Base-by-base conservation (phyloP, 2,888 invertebrate genomes). In the Achlya flavicornis region DNA sequence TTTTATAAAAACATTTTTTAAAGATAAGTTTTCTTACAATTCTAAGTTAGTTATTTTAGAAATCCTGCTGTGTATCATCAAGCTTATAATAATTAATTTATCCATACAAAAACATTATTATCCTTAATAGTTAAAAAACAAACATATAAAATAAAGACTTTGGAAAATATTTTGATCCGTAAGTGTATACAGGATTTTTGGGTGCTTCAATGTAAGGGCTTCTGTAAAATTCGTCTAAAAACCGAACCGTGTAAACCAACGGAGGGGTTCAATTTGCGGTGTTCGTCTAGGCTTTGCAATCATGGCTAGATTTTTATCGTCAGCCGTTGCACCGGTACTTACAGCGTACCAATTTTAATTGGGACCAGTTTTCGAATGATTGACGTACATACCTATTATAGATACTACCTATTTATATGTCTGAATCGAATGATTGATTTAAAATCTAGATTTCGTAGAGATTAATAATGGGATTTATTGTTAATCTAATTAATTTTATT, bases 311-410 rank as follows among this genome's bases (percentile, higher is more conserved):
- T 79, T 83, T 81, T 77, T 73, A 77, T 74, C 78, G 78, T 71
- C 70, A 69, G 69, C 66, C 70, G 78, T 71, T 64, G 63, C 66
- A 63, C 66, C 59, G 66, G 81, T 84, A 85, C 84, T 87, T 82
- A 78, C 73, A 66, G 72, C 76, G 81, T 76, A 82, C 80, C 83
- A 87, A 86, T 88, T 91, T 91, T 91, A 91, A 90, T 91, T 91
- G 90, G 91, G 76, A 83, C 83, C 84, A 83, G 84, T 86, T 87
- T 87, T 87, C 82, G 71, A 81, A 74, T 75, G 75, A 80, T 82
- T 73, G 78, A 77, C 71, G 72, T 77, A 73, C 75, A 66, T 70
- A 61, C 14, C 1, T 26, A 26, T 1, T 26, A 26, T 26, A 26
- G 26, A 26, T 35, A 35, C 35, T 46, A 75, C 73, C 80, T 88